Evolutionary conservation across 2,888 invertebrate species (phyloP), one percentile per base, ranked within the genome.

Genomic region (Andrena bucephala): DNA sequence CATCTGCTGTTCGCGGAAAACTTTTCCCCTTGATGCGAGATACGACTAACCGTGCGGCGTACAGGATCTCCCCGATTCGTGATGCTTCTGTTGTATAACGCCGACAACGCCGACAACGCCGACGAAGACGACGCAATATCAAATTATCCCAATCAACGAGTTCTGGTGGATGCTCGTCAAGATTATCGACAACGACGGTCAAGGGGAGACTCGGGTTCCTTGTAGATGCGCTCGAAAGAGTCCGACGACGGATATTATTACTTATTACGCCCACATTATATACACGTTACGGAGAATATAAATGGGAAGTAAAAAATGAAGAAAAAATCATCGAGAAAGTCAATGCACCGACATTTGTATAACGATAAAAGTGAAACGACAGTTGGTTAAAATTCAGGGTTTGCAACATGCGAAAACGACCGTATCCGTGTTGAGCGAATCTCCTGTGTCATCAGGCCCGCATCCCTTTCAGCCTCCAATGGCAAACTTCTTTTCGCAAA

Each of bases 401-500:
- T 57, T 10, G 3, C 54, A 24, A 10, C 20, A 4, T 24, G 3
- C 54, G 13, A 27, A 57, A 20, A 57, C 24, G 54, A 57, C 54
- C 27, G 54, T 27, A 0, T 57, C 54, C 24, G 24, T 16, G 74
- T 36, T 27, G 16, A 8, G 16, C 10, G 16, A 59, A 60, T 36
- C 31, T 54, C 48, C 66, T 62, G 16, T 57, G 66, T 62, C 74
- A 29, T 81, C 36, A 33, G 3, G 31, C 33, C 24, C 65, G 27
- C 50, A 31, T 29, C 68, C 73, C 69, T 66, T 69, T 50, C 68
- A 63, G 50, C 60, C 65, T 69, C 20, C 54, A 69, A 67, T 80
- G 69, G 75, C 72, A 71, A 83, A 77, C 83, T 80, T 77, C 80
- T 77, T 85, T 77, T 81, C 83, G 70, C 83, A 72, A 80, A 84